These are phyloP conservation scores for Heliothis subflexa DNA, from an alignment of 1,140 invertebrate genomes.

Conservation along the genomic window DNA sequence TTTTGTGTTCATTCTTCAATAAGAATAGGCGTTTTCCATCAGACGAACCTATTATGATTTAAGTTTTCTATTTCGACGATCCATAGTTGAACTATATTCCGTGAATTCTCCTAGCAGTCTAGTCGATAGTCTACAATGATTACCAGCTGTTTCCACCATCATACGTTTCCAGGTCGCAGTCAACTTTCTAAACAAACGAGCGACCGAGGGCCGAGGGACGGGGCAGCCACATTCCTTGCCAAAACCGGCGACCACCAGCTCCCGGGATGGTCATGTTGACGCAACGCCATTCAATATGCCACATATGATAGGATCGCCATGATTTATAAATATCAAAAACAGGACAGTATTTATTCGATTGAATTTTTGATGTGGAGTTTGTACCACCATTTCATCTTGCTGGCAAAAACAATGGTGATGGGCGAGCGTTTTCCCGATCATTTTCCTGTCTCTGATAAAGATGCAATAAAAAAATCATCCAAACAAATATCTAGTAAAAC, in stretches of 20 bases:
- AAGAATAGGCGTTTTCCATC: no score
- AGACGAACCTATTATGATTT: no score
- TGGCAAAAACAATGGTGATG: neutral
- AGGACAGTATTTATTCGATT: neutral
- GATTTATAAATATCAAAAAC: neutral
- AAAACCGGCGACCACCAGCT: slow-evolving; percentile 58
- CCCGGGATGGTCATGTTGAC: slow-evolving; percentile 63
- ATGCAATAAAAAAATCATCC: no score
- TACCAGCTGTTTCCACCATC: slow-evolving; percentile 13
- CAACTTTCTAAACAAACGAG: slow-evolving; percentile 39
- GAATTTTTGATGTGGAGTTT: neutral
- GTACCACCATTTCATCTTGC: no score
- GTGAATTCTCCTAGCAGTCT: no score
- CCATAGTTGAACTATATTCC: no score
- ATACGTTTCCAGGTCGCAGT: slow-evolving; percentile 4
- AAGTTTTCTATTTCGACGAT: no score
- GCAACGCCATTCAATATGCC: slow-evolving; percentile 67
- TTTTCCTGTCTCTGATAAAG: no score
- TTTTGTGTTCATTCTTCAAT: no score
- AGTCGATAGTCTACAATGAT: neutral
- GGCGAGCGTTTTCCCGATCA: no score
- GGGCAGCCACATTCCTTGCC: slow-evolving; percentile 58
- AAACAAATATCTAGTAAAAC: no score
- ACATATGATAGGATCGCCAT: slow-evolving; percentile 24
- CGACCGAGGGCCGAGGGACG: neutral